Evolutionary conservation across 2,113 vertebrate species (phyloP).

Genomic region (Semicossyphus pulcher): DNA sequence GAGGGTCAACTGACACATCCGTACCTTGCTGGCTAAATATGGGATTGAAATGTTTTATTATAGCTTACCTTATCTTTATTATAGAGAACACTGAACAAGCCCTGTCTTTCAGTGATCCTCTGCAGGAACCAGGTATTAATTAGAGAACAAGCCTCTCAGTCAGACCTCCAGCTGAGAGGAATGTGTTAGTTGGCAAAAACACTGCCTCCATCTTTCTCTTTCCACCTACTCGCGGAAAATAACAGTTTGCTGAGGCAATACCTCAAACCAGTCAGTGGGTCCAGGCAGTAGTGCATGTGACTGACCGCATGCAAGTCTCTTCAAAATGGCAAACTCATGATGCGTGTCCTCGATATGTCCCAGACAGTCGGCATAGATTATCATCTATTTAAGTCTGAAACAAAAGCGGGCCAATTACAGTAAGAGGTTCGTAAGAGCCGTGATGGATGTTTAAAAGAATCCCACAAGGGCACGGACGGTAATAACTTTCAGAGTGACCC

Average conservation of each 20-base stretch:
- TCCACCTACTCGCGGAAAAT: conserved; percentile 52
- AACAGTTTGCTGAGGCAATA: conserved; percentile 49
- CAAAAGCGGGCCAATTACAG: conserved; percentile 65
- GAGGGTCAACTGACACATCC: background rate
- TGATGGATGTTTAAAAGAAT: conserved; percentile 70
- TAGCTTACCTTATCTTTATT: background rate
- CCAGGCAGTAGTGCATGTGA: conserved; percentile 44
- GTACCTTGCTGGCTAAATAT: background rate
- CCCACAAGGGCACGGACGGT: conserved; percentile 54
- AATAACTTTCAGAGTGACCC: conserved; percentile 67
- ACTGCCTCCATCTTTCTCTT: conserved; percentile 14
- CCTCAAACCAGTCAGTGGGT: conserved; percentile 28
- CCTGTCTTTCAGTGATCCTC: background rate
- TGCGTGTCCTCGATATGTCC: conserved; percentile 63
- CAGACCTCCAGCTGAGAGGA: conserved; percentile 56
- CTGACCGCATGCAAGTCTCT: conserved; percentile 35
- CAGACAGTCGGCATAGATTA: conserved; percentile 66
- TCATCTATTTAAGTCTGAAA: conserved; percentile 73
- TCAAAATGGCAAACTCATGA: conserved; percentile 59
- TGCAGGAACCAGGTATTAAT: conserved; percentile 60
- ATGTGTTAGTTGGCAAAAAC: conserved; percentile 57
- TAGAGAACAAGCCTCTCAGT: conserved; percentile 53
- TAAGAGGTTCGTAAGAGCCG: conserved; percentile 62
- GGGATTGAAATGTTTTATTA: background rate
- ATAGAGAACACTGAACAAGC: conserved; percentile 17